phyloP scores from a whole-genome alignment of 2,113 vertebrate species.

The Peromyscus californicus region DNA sequence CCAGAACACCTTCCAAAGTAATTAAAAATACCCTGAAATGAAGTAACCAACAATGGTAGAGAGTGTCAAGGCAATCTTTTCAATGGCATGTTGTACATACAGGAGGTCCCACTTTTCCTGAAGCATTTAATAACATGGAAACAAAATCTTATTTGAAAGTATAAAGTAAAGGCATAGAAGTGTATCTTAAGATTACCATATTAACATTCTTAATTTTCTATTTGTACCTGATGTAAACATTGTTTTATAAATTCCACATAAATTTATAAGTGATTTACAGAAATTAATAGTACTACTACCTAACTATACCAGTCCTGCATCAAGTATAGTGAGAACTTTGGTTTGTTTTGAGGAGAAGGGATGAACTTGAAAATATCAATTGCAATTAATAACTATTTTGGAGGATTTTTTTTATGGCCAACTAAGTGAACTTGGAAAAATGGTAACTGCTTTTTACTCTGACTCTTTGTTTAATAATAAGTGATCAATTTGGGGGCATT shows the following conservation, averaged over 20 bases:
- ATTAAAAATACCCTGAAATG: neutral
- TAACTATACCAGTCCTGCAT: accelerated
- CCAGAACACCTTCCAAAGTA: neutral
- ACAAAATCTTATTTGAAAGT: neutral
- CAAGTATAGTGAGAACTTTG: neutral
- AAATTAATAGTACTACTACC: neutral
- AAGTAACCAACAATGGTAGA: neutral
- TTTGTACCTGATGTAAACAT: neutral
- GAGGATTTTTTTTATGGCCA: neutral
- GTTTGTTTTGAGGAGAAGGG: neutral
- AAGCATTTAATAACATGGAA: neutral
- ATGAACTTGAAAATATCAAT: neutral
- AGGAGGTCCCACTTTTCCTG: neutral
- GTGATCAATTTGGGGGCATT: neutral
- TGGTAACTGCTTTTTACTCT: neutral
- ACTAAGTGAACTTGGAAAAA: neutral
- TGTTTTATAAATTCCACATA: neutral
- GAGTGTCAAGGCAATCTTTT: neutral
- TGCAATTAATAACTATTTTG: neutral
- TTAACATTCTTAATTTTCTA: neutral
- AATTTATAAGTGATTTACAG: neutral
- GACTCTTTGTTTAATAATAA: neutral
- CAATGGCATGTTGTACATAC: neutral
- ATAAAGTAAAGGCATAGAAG: neutral
- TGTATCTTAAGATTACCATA: neutral